Conservation (phyloP, 2,113 vertebrate genomes). For the cat (Felis catus) region DNA sequence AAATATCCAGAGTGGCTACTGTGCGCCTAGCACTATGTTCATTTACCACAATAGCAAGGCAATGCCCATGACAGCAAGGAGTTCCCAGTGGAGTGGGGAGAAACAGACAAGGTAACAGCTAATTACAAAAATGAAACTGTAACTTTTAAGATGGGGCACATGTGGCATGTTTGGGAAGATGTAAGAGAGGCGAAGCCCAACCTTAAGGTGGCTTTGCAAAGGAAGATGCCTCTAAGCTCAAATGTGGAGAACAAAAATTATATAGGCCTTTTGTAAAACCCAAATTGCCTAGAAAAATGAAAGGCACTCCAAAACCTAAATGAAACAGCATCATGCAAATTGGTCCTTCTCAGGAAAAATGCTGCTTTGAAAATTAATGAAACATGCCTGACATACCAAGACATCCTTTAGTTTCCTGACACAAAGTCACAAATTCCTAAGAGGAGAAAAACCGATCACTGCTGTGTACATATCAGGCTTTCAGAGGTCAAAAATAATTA, state of each 20-base stretch:
- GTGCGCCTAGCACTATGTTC: neutral
- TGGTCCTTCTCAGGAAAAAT: neutral
- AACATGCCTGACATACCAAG: neutral
- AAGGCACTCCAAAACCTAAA: neutral
- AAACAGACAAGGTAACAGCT: neutral
- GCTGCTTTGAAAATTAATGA: slow-evolving; percentile 43
- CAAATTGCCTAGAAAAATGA: neutral
- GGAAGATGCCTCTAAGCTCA: neutral
- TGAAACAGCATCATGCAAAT: neutral
- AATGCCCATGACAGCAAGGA: neutral
- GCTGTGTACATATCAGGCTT: neutral
- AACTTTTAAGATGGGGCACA: neutral
- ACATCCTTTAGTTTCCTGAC: neutral
- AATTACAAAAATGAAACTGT: neutral
- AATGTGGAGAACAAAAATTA: neutral
- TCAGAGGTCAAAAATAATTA: slow-evolving; percentile 52
- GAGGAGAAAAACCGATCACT: neutral
- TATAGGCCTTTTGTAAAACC: neutral
- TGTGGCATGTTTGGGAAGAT: neutral
- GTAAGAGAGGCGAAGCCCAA: neutral
- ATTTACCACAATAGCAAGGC: neutral
- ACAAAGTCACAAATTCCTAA: slow-evolving; percentile 15
- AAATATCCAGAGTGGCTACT: neutral
- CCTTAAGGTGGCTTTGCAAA: neutral
- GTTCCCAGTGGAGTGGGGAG: neutral